Percentiles rank a stretch among this genome's conserved stretches.
Conservation (phyloP, 2,888 invertebrate genomes). For the Alcis repandata region DNA sequence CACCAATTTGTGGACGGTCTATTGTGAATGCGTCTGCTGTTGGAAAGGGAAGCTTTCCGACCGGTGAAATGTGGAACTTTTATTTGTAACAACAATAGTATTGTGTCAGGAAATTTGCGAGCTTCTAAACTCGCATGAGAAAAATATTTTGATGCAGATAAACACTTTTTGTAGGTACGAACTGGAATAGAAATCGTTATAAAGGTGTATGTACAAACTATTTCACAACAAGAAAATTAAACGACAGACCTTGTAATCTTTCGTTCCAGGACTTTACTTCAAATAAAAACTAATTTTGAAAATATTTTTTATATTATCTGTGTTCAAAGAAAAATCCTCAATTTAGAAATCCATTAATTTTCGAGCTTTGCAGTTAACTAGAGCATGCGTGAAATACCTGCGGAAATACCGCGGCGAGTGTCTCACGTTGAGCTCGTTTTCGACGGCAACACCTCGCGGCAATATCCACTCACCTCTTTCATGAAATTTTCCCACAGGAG, state of each 20-base stretch:
- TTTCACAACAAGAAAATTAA: no score
- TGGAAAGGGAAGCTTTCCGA: constrained; percentile 8
- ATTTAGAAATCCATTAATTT: neutral
- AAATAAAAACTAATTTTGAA: no score
- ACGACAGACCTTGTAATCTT: no score
- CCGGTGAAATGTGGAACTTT: constrained; percentile 7
- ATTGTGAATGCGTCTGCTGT: constrained; percentile 16
- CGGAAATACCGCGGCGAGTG: constrained; percentile 9
- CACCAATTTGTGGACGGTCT: constrained; percentile 22
- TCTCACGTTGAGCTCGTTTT: constrained; percentile 17
- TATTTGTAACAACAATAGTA: neutral
- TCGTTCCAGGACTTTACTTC: no score
- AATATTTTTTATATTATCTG: neutral
- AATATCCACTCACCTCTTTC: constrained; percentile 21
- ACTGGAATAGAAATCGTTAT: no score
- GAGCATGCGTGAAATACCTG: constrained; percentile 10
- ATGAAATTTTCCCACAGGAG: constrained; percentile 19
- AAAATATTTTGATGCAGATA: no score
- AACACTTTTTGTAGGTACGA: no score
- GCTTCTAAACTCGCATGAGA: neutral
- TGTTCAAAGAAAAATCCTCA: neutral
- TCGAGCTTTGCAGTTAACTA: neutral
- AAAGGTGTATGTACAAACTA: no score
- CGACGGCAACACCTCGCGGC: constrained; percentile 14
- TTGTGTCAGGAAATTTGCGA: neutral